A percentile compares a stretch with the other conserved stretches of the same genome.
Conservation (phyloP, 1,140 invertebrate genomes). For the Drosophila sp. region DNA sequence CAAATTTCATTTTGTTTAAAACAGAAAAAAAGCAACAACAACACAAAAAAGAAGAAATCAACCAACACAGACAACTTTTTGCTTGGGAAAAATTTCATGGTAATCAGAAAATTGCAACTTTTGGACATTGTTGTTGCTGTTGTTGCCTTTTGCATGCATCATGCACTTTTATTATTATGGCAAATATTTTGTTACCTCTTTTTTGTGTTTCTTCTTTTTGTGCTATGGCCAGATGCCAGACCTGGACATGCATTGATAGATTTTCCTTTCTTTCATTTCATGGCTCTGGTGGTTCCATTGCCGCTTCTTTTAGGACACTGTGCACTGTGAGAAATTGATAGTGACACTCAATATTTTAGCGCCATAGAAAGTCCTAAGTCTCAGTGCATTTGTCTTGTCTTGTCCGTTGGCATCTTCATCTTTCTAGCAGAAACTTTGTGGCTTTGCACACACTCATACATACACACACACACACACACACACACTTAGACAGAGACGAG, state of each 20-base stretch:
- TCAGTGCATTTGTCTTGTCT: constrained; percentile 62
- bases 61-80: constrained; percentile 47
- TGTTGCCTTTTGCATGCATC: constrained; percentile 40
- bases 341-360: constrained; percentile 62
- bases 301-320: constrained; percentile 1
- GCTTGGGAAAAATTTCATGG: constrained; percentile 55
- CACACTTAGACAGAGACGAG: constrained; percentile 13
- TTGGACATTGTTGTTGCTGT: neutral
- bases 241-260: constrained; percentile 45
- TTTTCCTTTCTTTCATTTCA: constrained; percentile 22
- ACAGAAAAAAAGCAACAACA: constrained; percentile 51
- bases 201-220: constrained; percentile 4
- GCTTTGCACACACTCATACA: constrained; percentile 37
- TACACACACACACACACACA: constrained; percentile 2
- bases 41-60: neutral
- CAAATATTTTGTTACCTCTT: constrained; percentile 66
- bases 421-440: constrained; percentile 47
- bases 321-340: constrained; percentile 72
- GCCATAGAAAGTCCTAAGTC: constrained; percentile 34
- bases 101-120: constrained; percentile 71
- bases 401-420: constrained; percentile 35
- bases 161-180: constrained; percentile 73
- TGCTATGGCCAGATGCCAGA: constrained; percentile 1
- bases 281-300: too few relatives aligned
- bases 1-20: constrained; percentile 72